phyloP scores from a whole-genome alignment of 2,888 invertebrate species.

The Kuschelorhynchus macadamiae region DNA sequence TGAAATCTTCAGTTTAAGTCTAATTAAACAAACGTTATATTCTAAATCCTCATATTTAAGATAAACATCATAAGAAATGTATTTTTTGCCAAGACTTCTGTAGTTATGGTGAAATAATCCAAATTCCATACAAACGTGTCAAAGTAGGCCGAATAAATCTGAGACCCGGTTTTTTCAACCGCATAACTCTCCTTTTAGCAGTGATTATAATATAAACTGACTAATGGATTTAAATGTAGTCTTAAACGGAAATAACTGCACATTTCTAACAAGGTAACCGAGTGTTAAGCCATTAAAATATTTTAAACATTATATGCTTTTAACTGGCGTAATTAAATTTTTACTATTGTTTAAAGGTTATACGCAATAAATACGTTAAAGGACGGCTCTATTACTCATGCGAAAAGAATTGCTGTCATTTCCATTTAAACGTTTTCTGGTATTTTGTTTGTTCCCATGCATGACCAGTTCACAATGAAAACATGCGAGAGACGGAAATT shows the following conservation, averaged over 20 bases:
- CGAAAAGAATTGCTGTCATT: slow-evolving; percentile 29
- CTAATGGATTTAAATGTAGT: slow-evolving; percentile 2
- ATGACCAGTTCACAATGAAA: slow-evolving; percentile 4
- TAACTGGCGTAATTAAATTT: slow-evolving; percentile 16
- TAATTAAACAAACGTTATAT: too few species aligned
- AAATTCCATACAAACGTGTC: not conserved
- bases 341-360: slow-evolving; percentile 23
- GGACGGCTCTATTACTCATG: slow-evolving; percentile 23
- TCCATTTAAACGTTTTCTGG: slow-evolving; percentile 15
- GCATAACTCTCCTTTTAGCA: not conserved
- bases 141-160: not conserved
- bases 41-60: too few species aligned
- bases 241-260: slow-evolving; percentile 9
- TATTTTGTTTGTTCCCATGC: slow-evolving; percentile 13
- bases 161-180: not conserved
- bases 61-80: too few species aligned
- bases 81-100: too few species aligned
- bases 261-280: slow-evolving; percentile 24
- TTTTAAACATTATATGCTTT: slow-evolving; percentile 17
- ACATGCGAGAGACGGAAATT: not conserved
- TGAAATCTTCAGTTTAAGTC: too few species aligned
- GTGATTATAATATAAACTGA: not conserved
- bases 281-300: slow-evolving; percentile 14
- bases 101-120: not conserved
- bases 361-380: slow-evolving; percentile 18